These are phyloP conservation scores for Poecilia velifera DNA, from an alignment of 2,797 vertebrate species.

Conservation along the genomic window DNA sequence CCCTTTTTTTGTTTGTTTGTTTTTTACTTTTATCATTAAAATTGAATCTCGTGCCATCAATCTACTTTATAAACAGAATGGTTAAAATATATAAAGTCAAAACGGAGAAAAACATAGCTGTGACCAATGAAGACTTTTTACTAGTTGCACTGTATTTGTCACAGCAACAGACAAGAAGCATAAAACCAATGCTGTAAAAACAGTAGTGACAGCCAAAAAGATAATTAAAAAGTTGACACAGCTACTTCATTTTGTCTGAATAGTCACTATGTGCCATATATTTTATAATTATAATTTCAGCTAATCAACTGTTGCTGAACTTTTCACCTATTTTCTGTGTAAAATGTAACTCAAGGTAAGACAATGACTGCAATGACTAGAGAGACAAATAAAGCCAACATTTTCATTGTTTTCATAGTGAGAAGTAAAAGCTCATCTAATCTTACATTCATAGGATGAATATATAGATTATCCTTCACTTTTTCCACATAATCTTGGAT, in stretches of 20 bases:
- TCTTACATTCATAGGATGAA: constrained; percentile 47
- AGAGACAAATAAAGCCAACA: constrained; percentile 21
- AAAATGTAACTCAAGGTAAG: constrained; percentile 20
- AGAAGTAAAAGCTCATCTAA: constrained; percentile 35
- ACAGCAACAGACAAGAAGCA: not conserved
- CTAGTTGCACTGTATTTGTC: not conserved
- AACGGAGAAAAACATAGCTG: not conserved
- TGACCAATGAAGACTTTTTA: not conserved
- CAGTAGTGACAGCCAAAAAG: not conserved
- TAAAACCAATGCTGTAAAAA: not conserved
- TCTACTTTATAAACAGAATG: not conserved
- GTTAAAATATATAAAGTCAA: not conserved
- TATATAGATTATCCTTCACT: constrained; percentile 36
- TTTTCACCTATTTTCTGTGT: not conserved
- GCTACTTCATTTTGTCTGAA: constrained; percentile 4
- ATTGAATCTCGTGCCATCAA: not conserved
- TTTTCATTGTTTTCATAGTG: constrained; percentile 37
- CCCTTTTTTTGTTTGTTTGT: too few relatives aligned
- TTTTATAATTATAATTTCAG: constrained; percentile 3
- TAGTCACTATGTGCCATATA: not conserved
- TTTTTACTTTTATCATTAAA: not conserved
- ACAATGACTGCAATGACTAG: constrained; percentile 6
- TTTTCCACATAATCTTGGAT: constrained; percentile 43
- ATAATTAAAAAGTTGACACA: constrained; percentile 1
- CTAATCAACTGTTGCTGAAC: not conserved